Base-by-base conservation (phyloP, 2,113 vertebrate genomes). In the Eolophus roseicapilla region DNA sequence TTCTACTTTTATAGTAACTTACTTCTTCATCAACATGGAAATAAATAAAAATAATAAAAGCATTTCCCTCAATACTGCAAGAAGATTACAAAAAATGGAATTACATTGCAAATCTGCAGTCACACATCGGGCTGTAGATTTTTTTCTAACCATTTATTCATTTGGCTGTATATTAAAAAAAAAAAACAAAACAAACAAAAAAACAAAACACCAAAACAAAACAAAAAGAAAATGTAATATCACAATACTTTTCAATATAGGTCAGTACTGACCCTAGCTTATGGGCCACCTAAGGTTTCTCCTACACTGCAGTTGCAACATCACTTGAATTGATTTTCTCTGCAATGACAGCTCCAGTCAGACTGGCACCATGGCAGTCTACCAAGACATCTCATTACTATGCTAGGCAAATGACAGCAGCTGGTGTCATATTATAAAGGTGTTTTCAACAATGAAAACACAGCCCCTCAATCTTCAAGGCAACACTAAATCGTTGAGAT, bases 341-440 rank as follows among this genome's bases (percentile, higher is more conserved):
- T 98, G 98, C 97, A 98, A 98, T 98, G 98, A 98, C 98, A 99
- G 98, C 98, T 98, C 99, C 98, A 98, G 99, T 98, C 99, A 98
- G 99, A 96, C 99, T 98, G 99, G 99, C 99, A 99, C 99, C 98
- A 98, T 96, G 77, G 96, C 97, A 95, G 95, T 97, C 96, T 97
- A 97, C 98, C 96, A 96, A 96, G 97, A 97, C 94, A 83, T 97
- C 98, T 98, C 98, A 97, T 98, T 97, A 98, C 97, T 98, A 97
- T 96, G 95, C 97, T 97, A 95, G 97, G 98, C 97, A 97, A 98
- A 98, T 97, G 98, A 98, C 98, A 98, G 98, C 96, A 95, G 97
- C 97, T 96, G 98, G 99, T 99, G 98, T 99, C 98, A 98, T 98
- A 97, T 99, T 98, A 98, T 97, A 97, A 97, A 98, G 98, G 98